These are phyloP conservation scores for Hippopotamus amphibius DNA, from an alignment of 2,113 vertebrate genomes.

Conservation along the genomic window DNA sequence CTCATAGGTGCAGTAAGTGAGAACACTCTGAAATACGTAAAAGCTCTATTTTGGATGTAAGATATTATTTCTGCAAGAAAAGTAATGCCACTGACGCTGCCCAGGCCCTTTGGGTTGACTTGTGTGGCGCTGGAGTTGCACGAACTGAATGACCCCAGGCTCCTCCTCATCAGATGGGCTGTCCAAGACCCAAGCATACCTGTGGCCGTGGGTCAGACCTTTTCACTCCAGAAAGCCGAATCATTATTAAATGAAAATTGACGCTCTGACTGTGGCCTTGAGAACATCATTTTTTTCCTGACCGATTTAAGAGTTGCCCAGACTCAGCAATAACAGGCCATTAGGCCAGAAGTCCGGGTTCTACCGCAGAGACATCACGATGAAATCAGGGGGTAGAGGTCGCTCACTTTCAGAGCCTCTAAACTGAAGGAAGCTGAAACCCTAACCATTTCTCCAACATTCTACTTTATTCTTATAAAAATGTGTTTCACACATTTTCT, in stretches of 20 bases:
- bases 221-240: neutral
- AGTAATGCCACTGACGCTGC: neutral
- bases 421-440: neutral
- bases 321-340: neutral
- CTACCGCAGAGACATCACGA: neutral
- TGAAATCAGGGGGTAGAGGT: neutral
- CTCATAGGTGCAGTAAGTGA: neutral
- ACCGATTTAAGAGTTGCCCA: neutral
- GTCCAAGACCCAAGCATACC: neutral
- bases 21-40: neutral
- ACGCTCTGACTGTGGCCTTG: neutral
- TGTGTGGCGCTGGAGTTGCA: neutral
- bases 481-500: neutral
- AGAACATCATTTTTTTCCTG: neutral
- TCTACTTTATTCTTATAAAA: neutral
- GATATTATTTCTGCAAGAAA: neutral
- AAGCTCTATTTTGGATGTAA: neutral
- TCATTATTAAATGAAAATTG: slow-evolving; percentile 5
- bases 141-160: too few relatives aligned
- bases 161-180: neutral
- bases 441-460: neutral
- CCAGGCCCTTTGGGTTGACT: neutral
- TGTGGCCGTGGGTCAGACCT: rapidly evolving
- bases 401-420: neutral
- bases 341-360: neutral